Conservation (phyloP, 2,888 invertebrate species). For the Oasisia sp. region DNA sequence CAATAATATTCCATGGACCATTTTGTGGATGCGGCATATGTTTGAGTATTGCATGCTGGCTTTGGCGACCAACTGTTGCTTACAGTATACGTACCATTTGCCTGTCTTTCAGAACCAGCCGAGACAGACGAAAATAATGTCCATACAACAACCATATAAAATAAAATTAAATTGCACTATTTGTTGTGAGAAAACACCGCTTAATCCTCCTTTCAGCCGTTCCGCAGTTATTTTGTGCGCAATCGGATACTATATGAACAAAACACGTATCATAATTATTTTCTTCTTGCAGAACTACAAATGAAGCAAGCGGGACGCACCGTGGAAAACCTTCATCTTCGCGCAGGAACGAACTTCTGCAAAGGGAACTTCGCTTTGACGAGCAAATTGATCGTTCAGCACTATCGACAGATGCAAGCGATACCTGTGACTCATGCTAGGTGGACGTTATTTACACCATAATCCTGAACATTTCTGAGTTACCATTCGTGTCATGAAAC, state of each 20-base stretch:
- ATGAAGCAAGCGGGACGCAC: neutral
- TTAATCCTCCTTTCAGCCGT: neutral
- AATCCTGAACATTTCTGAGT: neutral
- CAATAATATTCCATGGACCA: neutral
- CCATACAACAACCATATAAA: neutral
- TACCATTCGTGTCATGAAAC: neutral
- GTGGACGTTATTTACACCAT: neutral
- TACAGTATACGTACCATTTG: neutral
- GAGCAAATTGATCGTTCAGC: neutral
- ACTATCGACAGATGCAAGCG: neutral
- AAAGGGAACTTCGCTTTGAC: slow-evolving; percentile 6
- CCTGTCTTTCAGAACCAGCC: neutral
- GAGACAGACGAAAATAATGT: neutral
- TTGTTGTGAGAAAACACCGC: neutral
- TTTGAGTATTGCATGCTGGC: neutral
- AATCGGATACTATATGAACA: neutral
- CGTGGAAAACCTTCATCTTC: neutral
- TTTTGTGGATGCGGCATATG: neutral
- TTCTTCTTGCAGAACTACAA: neutral
- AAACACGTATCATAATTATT: neutral
- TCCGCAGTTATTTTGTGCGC: neutral
- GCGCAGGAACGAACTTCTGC: neutral
- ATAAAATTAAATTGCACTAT: neutral
- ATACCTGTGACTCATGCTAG: neutral
- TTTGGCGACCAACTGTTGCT: neutral